phyloP scores from a whole-genome alignment of 2,888 invertebrate genomes.

The Magallana nippona region DNA sequence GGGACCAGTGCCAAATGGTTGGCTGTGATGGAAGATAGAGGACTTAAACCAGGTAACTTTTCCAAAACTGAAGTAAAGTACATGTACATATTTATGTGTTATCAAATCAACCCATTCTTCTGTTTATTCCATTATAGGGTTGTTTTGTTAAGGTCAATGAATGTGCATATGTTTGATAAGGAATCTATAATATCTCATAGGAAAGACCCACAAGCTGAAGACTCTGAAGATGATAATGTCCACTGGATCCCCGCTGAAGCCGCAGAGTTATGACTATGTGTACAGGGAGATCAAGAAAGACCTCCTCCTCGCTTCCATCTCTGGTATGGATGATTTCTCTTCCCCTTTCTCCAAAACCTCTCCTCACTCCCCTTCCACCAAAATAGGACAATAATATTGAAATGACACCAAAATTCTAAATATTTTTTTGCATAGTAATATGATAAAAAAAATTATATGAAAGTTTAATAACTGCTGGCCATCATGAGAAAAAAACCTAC shows the following conservation, averaged over 20 bases:
- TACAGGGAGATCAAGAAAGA: slow-evolving; percentile 82
- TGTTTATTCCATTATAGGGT: no score
- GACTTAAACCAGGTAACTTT: slow-evolving; percentile 76
- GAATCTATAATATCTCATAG: slow-evolving; percentile 66
- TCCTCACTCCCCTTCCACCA: no score
- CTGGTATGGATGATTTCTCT: slow-evolving; percentile 74
- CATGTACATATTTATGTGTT: no score
- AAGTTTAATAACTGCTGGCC: no score
- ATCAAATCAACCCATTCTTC: no score
- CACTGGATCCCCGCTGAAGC: slow-evolving; percentile 82
- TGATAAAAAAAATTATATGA: no score
- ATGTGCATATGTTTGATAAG: no score
- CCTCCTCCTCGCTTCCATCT: slow-evolving; percentile 81
- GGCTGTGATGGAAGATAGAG: slow-evolving; percentile 81
- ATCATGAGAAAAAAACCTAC: no score
- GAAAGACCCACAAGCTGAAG: slow-evolving; percentile 80
- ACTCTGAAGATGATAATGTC: slow-evolving; percentile 81
- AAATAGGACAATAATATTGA: no score
- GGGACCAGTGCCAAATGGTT: slow-evolving; percentile 83
- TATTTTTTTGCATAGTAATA: no score
- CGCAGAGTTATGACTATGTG: slow-evolving; percentile 82
- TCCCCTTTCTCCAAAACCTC: background rate
- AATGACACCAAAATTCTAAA: no score
- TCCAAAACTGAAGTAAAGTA: background rate
- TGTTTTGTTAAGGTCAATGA: no score